Evolutionary conservation across 2,113 vertebrate species (phyloP).

Genomic region (Odocoileus hemionus): DNA sequence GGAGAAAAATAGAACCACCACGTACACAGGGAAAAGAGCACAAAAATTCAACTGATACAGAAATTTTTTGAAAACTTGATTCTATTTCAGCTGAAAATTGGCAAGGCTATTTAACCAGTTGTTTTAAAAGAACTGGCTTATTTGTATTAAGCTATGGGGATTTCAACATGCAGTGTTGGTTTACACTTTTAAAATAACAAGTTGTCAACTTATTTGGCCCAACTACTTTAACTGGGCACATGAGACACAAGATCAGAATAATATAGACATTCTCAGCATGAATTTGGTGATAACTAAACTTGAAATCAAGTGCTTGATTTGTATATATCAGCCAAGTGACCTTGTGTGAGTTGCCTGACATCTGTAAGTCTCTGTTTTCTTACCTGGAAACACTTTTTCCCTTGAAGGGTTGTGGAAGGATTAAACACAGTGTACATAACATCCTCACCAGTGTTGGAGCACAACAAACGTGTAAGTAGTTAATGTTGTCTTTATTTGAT

Average conservation of each 20-base stretch:
- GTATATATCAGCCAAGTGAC: background rate
- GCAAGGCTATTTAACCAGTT: background rate
- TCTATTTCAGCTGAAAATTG: no score
- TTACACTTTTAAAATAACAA: background rate
- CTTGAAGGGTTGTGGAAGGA: background rate
- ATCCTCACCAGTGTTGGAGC: background rate
- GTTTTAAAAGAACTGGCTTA: background rate
- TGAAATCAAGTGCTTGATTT: background rate
- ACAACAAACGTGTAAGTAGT: background rate
- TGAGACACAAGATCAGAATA: background rate
- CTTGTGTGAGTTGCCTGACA: background rate
- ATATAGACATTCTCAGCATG: background rate
- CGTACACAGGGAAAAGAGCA: no score
- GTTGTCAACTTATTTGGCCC: background rate
- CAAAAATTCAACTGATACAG: no score
- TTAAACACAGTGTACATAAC: background rate
- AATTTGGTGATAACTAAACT: background rate
- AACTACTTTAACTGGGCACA: background rate
- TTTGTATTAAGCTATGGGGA: background rate
- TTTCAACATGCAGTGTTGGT: background rate
- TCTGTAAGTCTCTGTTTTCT: background rate
- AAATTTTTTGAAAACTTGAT: no score
- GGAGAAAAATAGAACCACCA: no score
- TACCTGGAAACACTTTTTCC: background rate
- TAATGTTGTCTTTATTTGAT: background rate